phyloP scores from a whole-genome alignment of 2,888 invertebrate species.

The Polyploca ridens region DNA sequence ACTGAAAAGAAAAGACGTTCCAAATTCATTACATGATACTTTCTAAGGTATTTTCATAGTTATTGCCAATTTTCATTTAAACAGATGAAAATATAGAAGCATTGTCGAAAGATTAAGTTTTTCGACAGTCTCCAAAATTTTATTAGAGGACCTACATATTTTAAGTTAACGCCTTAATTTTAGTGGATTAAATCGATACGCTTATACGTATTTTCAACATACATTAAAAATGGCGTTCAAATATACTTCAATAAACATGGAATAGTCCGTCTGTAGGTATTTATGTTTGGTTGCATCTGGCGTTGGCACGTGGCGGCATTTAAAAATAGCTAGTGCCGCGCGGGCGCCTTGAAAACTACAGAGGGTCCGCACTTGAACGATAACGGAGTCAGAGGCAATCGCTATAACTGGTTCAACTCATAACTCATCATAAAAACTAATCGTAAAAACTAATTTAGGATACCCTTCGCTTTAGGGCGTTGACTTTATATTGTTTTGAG shows the following conservation, averaged over 20 bases:
- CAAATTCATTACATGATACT: too few relatives aligned
- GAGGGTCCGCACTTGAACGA: constrained; percentile 40
- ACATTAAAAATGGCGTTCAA: too few relatives aligned
- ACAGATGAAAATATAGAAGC: too few relatives aligned
- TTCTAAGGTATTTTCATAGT: too few relatives aligned
- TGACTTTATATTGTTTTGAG: background rate
- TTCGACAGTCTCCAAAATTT: too few relatives aligned
- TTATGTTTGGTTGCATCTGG: constrained; percentile 44
- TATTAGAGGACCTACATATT: too few relatives aligned
- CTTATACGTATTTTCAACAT: too few relatives aligned
- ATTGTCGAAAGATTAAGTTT: too few relatives aligned
- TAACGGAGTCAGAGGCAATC: background rate
- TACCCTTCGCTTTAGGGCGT: background rate
- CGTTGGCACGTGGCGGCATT: constrained; percentile 41
- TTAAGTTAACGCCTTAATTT: too few relatives aligned
- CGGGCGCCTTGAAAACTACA: constrained; percentile 41
- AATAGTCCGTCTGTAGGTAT: background rate
- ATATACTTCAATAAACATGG: background rate
- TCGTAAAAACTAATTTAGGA: background rate
- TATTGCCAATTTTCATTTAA: too few relatives aligned
- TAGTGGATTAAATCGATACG: too few relatives aligned
- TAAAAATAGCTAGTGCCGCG: constrained; percentile 49
- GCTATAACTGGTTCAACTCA: background rate
- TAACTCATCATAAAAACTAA: background rate
- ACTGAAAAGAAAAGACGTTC: too few relatives aligned